These are phyloP conservation scores for Corythornis cristatus DNA, from an alignment of 2,113 vertebrate species.

Conservation along the genomic window DNA sequence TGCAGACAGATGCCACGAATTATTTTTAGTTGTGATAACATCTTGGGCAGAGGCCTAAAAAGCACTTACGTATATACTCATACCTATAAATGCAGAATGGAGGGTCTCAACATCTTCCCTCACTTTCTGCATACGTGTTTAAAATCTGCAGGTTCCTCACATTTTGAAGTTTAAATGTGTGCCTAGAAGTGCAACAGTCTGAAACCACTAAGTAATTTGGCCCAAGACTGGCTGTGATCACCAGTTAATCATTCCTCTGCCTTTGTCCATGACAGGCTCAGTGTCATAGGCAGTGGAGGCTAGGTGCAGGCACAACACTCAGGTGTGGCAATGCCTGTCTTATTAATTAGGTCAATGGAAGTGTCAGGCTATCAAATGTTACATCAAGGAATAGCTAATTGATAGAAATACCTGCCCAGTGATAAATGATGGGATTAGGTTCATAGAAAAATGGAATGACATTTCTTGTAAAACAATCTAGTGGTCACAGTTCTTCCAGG, in stretches of 20 bases:
- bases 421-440: not conserved
- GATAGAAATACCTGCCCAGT: not conserved
- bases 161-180: not conserved
- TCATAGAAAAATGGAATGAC: not conserved
- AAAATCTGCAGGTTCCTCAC: not conserved
- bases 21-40: conserved; percentile 15
- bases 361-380: not conserved
- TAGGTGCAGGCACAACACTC: not conserved
- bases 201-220: not conserved
- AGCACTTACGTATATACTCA: not conserved
- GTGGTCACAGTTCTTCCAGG: not conserved
- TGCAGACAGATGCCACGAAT: conserved; percentile 6
- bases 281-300: not conserved
- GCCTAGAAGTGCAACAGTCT: not conserved
- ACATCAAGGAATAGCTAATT: not conserved
- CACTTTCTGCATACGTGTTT: not conserved
- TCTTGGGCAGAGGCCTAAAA: conserved; percentile 23
- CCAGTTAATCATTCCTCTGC: not conserved
- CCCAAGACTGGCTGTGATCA: not conserved
- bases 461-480: not conserved
- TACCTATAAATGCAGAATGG: not conserved
- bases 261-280: not conserved
- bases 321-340: not conserved
- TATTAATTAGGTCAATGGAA: not conserved
- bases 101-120: not conserved